Evolutionary conservation across 1,140 invertebrate genomes (phyloP).

Genomic region (Cyphomyrmex costatus): DNA sequence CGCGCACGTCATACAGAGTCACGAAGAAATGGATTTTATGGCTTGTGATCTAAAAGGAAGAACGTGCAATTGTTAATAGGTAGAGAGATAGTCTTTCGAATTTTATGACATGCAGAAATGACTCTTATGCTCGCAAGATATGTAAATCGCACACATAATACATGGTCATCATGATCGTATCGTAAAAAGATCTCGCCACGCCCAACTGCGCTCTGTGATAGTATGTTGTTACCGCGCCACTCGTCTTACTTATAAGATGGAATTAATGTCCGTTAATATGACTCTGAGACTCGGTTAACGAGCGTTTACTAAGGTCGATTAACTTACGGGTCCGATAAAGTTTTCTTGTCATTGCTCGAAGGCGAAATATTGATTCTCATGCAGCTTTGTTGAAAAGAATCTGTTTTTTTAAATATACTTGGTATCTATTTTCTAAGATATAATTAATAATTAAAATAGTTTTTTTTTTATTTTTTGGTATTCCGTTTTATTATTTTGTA

Average conservation of each 20-base stretch:
- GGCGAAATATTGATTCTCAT: not conserved
- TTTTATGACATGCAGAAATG: slow-evolving; percentile 31
- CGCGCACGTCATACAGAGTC: not conserved
- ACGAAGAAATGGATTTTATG: not conserved
- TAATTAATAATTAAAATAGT: not conserved
- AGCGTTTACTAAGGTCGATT: slow-evolving; percentile 21
- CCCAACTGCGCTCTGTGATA: slow-evolving; percentile 26
- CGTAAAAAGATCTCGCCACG: slow-evolving; percentile 37
- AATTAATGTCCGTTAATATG: slow-evolving; percentile 41
- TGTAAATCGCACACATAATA: slow-evolving; percentile 43
- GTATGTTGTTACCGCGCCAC: slow-evolving; percentile 14
- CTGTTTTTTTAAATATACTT: not conserved
- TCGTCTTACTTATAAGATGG: slow-evolving; percentile 20
- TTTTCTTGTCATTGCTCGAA: not conserved
- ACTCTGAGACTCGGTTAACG: slow-evolving; percentile 15
- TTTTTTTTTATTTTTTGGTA: not conserved
- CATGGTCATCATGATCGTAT: slow-evolving; percentile 6
- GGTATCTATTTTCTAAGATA: not conserved
- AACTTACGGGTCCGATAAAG: not conserved
- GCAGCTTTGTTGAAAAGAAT: not conserved
- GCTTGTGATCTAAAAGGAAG: not conserved
- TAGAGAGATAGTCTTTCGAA: not conserved
- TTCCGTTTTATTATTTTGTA: too few species aligned
- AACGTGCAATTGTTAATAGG: not conserved
- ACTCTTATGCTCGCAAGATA: slow-evolving; percentile 28